Evolutionary conservation across 2,113 vertebrate genomes (phyloP), one percentile per base, ranked within the genome.

Genomic region (Xiphophorus hellerii): DNA sequence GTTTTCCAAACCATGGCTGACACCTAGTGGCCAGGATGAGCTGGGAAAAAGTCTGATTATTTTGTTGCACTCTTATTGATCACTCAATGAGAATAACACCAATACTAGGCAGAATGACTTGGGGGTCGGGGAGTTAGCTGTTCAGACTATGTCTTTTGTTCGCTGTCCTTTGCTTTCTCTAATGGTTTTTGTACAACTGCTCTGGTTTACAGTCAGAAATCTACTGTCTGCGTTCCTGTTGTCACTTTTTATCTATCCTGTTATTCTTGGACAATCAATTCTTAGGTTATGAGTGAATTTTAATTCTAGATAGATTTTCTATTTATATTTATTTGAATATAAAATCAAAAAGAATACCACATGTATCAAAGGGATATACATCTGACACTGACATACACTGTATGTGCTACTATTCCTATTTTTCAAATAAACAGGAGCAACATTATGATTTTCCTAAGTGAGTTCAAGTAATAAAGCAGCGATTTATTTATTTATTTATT

Each of bases 11-110:
- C 63, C 69, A 11, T 69, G 83, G 77, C 79, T 88, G 87, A 90
- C 91, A 77, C 81, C 90, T 78, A 85, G 89, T 92, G 93, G 87
- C 86, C 31, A 73, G 2, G 66, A 67, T 58, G 15, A 69, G 48
- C 3, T 51, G 28, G n/a, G 6, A 14, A 17, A 12, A 64, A 44
- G 35, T 13, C 25, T 27, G 25, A 71, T 25, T 60, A 25, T 25
- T 27, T 61, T 1, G 27, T 66, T 62, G 10, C 22, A 31, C 31
- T 30, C 10, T 42, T 44, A 5, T 29, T 33, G 5, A 39, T 39
- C 10, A 29, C 22, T 3, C 62, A 1, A 4, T 31, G 28, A 64
- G 29, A 33, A 30, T 31, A 30, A 63, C 15, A 31, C 3, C 14
- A 25, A 7, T n/a, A 58, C 10, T 25, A 58, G 10, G 2, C 51